Percentiles rank a stretch among this genome's conserved stretches.
Evolutionary conservation across 2,888 invertebrate species (phyloP).

Genomic region (Hirtodrosophila trivittata): DNA sequence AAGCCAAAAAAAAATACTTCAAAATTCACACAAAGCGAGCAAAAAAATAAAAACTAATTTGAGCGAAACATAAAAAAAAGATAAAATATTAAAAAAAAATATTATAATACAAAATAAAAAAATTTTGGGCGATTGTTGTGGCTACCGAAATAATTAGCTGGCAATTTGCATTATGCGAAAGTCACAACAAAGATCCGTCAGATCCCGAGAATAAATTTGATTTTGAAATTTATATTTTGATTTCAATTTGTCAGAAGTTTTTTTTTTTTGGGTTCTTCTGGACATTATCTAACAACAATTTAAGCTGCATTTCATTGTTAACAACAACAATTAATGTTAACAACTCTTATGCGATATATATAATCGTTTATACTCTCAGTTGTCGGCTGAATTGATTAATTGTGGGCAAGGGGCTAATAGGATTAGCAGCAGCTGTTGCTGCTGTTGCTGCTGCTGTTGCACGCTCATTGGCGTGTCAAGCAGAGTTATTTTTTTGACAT

Average conservation of each 20-base stretch:
- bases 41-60: conserved; percentile 60
- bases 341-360: too few species aligned
- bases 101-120: conserved; percentile 42
- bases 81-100: conserved; percentile 40
- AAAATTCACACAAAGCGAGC: conserved; percentile 44
- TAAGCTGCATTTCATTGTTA: conserved; percentile 38
- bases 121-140: conserved; percentile 24
- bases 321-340: not conserved
- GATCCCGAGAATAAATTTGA: conserved; percentile 33
- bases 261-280: not conserved
- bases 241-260: conserved; percentile 26
- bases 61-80: conserved; percentile 19
- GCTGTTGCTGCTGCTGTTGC: conserved; percentile 44
- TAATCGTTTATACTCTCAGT: too few species aligned
- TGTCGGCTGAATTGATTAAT: conserved; percentile 69
- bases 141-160: conserved; percentile 38
- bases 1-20: conserved; percentile 43
- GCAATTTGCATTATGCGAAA: conserved; percentile 55
- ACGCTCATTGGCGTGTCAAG: conserved; percentile 67
- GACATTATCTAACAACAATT: conserved; percentile 8
- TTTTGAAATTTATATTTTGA: not conserved
- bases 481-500: conserved; percentile 42
- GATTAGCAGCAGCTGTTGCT: conserved; percentile 56
- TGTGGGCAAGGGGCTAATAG: conserved; percentile 68
- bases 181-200: conserved; percentile 22